Conservation (phyloP, 1,140 invertebrate species). For the Geopemphigus sp. region DNA sequence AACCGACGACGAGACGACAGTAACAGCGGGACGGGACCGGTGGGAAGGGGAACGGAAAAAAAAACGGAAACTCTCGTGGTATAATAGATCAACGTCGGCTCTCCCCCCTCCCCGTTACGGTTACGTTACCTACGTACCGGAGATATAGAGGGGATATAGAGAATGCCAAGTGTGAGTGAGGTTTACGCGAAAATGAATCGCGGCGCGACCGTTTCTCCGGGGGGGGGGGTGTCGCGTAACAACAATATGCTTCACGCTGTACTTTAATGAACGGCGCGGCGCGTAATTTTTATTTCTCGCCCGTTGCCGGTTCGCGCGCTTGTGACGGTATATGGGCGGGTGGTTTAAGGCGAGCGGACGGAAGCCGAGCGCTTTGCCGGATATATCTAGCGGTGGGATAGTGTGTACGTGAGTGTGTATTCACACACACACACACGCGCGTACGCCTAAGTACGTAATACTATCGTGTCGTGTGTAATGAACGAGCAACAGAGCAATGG, state of each 20-base stretch:
- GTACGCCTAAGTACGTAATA: not conserved
- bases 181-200: constrained; percentile 26
- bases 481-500: not conserved
- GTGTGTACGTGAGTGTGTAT: too few species aligned
- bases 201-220: constrained; percentile 2
- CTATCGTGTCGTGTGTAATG: constrained; percentile 7
- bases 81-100: constrained; percentile 36
- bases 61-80: not conserved
- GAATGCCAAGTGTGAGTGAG: not conserved
- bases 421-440: not conserved
- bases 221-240: constrained; percentile 29
- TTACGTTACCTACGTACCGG: not conserved
- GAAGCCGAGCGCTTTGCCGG: too few species aligned
- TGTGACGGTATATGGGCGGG: too few species aligned
- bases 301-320: not conserved
- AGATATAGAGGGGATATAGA: too few species aligned
- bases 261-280: constrained; percentile 41
- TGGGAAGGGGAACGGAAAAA: not conserved
- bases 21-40: not conserved
- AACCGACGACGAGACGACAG: not conserved
- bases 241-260: constrained; percentile 19
- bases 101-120: not conserved
- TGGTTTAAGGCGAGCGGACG: not conserved
- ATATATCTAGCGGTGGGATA: too few species aligned
- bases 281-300: constrained; percentile 4